Conservation (phyloP, 2,888 invertebrate species). For the Criorhina ranunculi region DNA sequence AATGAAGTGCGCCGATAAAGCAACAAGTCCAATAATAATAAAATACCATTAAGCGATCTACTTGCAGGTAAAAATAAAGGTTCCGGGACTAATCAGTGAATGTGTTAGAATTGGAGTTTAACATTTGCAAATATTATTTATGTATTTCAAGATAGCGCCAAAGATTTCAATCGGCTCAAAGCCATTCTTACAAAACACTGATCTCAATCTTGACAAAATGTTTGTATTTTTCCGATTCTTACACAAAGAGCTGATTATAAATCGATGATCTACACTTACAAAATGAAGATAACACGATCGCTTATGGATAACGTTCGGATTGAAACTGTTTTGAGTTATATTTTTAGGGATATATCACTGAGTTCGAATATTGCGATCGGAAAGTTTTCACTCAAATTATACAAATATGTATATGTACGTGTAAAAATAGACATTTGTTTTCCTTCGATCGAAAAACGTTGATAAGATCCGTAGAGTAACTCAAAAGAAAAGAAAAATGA, state of each 20-base stretch:
- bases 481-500: slow-evolving; percentile 40
- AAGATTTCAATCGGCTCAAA: not conserved
- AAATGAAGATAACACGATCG: slow-evolving; percentile 56
- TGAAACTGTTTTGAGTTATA: slow-evolving; percentile 61
- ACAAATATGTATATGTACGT: slow-evolving; percentile 33
- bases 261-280: slow-evolving; percentile 7
- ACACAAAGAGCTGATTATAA: not conserved
- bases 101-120: not conserved
- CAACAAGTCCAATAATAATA: slow-evolving; percentile 7
- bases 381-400: slow-evolving; percentile 67
- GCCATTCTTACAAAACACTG: not conserved
- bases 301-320: slow-evolving; percentile 56
- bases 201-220: too few relatives aligned
- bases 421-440: slow-evolving; percentile 58
- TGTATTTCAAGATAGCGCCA: not conserved
- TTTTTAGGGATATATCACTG: slow-evolving; percentile 41
- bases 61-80: not conserved
- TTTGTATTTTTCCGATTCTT: not conserved
- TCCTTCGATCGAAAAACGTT: slow-evolving; percentile 61
- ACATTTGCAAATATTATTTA: not conserved
- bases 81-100: not conserved
- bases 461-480: slow-evolving; percentile 59
- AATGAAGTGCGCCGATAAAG: slow-evolving; percentile 14
- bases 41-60: not conserved
- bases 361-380: slow-evolving; percentile 38